Base-by-base conservation (phyloP, 2,797 vertebrate genomes). In the Microchirus variegatus region DNA sequence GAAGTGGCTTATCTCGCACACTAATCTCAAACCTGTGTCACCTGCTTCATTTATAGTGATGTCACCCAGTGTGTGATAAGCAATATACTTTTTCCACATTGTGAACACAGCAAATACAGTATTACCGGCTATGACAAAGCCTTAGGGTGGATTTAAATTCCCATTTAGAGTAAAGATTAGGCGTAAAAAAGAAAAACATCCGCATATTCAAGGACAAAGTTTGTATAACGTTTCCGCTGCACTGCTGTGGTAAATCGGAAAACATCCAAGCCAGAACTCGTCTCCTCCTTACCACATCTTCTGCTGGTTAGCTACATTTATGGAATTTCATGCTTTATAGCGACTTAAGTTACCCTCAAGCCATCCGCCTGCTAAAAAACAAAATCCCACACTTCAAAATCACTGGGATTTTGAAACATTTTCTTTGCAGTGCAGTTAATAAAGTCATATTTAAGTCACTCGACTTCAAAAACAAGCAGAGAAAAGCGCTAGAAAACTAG, bases 11-110 rank as follows among this genome's bases (percentile, higher is more conserved):
- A 84, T 87, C 83, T 80, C 48, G 13, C 43, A 36, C 49, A 58
- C 51, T 18, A 66, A 84, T 87, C 84, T 80, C 48, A 75, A 66
- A 75, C 68, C 62, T 19, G 54, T 64, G 82, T 82, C 72, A 77
- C 68, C 59, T 66, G 73, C 68, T 61, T 63, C 26, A 10, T 77
- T 77, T 63, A 59, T 61, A 61, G 56, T 55, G 56, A 62, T 63
- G 70, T 78, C 75, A 80, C 49, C 52, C 13, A 0, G 61, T 16
- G 48, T 62, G 57, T 42, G 73, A 83, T 75, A 81, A 76, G 74
- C 58, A 41, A 5, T 17, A 36, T 40, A 53, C 64, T 59, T 59
- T 59, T 22, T 43, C 4, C 22, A 35, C 60, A 46, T 42, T 80
- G 59, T 68, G 60, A 77, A 76, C 73, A 77, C 55, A 65, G 70